Base-by-base conservation (phyloP, 1,140 invertebrate genomes). In the Paralvinella palmiformis region DNA sequence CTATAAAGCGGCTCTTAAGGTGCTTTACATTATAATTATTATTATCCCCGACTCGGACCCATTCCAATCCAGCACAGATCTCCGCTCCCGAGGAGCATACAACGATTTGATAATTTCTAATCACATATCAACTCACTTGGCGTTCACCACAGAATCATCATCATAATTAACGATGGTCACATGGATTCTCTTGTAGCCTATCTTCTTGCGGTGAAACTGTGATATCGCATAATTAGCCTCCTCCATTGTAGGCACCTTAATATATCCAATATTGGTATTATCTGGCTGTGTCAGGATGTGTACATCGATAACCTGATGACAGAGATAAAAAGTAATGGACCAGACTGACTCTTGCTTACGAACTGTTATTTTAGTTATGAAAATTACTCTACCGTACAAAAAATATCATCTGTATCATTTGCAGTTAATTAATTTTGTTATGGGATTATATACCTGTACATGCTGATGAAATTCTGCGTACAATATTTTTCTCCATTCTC, bases 161-260 rank as follows among this genome's bases (percentile, higher is more conserved):
- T 85, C 84, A 71, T 73, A 85, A 66, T 86, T 86, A 33, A 84
- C 85, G 72, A 91, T 87, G 1, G 89, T 86, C 59, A 93, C 91
- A 55, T 89, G 79, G 64, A 93, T 91, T 58, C 90, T 82, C 71
- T 91, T 92, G 69, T 87, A 88, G 10, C 91, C 91, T 69, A 92
- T 85, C 81, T 90, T 90, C 64, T 87, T 86, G 29, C 89, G 84
- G 72, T 93, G 91, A 35, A 93, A 83, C 72, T 90, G 88, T 3
- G 90, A 90, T 60, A 93, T 91, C 10, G 89, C 88, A 73, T 87
- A 89, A 70, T 91, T 88, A 15, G 90, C 91, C 68, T 91, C 89
- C 41, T 86, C 84, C 24, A 85, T 70, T 60, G 79, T 84, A 7
- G 85, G 83, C 4, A 91, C 86, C 78, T 85, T 86, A 0, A 91